Evolutionary conservation across 2,888 invertebrate species (phyloP), one percentile per base, ranked within the genome.

Genomic region (Campoletis raptor): DNA sequence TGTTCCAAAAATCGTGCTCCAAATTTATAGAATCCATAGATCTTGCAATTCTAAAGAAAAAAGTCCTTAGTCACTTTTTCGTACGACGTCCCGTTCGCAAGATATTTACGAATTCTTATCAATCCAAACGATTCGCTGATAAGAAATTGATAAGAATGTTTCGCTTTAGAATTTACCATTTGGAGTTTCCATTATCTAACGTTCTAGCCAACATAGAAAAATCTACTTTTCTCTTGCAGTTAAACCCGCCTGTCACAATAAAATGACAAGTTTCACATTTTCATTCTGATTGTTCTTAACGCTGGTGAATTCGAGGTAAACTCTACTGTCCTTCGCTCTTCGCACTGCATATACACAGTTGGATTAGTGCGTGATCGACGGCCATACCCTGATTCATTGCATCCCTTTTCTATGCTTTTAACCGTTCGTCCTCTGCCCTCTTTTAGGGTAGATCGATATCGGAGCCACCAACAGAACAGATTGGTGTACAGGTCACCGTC

Each of bases 281-380:
- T 54, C 42, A 52, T 70, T 69, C 64, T 70, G 72, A 37, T 70
- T 42, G 52, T 52, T 42, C 57, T 42, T 10, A 66, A 37, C 66
- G 30, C 10, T 24, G 72, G 40, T 73, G 24, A 79, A 83, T 83
- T 83, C 67, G 45, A 67, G 79, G 18, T 45, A 73, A 61, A 64
- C 45, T 74, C 79, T 61, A 24, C 42, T 54, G 78, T 80, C 83
- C 67, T 67, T 67, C 45, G 12, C 80, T 52, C 42, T 30, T 42
- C 57, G 30, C 21, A 30, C 40, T 12, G 48, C 24, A 24, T 61
- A 79, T 64, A 74, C 15, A 66, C 54, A 83, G 77, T 79, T 57
- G 83, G 83, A 83, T 83, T 78, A 73, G 67, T 73, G 83, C 83
- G 83, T 79, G 83, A 83, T 83, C 83, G 83, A 83, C 83, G 73